phyloP scores from a whole-genome alignment of 2,888 invertebrate species.

The Idaea biselata region DNA sequence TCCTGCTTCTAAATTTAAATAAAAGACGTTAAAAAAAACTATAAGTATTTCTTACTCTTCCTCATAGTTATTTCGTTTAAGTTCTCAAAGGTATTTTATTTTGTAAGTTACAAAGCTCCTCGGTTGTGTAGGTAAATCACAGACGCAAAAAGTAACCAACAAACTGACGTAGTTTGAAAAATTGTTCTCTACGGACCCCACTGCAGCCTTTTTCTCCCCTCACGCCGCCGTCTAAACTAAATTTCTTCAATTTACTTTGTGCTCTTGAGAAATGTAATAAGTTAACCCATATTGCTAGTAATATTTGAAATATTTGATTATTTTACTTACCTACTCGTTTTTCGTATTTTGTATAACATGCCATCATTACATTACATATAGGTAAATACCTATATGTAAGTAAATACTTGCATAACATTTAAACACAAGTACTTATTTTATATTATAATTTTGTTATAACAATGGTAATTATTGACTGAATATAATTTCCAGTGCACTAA shows the following conservation, averaged over 20 bases:
- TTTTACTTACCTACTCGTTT: not conserved
- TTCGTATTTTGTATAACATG: not conserved
- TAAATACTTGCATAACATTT: no score
- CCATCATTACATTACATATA: no score
- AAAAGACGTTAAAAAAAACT: constrained; percentile 10
- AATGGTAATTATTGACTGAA: no score
- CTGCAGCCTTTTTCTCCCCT: constrained; percentile 52
- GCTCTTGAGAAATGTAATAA: constrained; percentile 45
- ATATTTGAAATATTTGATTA: not conserved
- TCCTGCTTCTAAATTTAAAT: not conserved
- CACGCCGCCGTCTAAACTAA: constrained; percentile 49
- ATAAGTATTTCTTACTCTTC: not conserved
- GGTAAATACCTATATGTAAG: no score
- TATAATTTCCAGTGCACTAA: no score
- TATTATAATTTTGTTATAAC: no score
- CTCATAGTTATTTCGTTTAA: constrained; percentile 15
- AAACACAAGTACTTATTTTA: no score
- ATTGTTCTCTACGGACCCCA: constrained; percentile 62
- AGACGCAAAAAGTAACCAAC: constrained; percentile 55
- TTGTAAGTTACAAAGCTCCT: constrained; percentile 26
- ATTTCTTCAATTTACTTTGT: constrained; percentile 57
- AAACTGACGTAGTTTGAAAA: constrained; percentile 66
- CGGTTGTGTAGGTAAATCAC: constrained; percentile 52
- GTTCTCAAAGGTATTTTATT: constrained; percentile 35
- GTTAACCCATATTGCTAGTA: constrained; percentile 19